phyloP scores from a whole-genome alignment of 2,797 vertebrate species.

The Eulemur rubriventer region DNA sequence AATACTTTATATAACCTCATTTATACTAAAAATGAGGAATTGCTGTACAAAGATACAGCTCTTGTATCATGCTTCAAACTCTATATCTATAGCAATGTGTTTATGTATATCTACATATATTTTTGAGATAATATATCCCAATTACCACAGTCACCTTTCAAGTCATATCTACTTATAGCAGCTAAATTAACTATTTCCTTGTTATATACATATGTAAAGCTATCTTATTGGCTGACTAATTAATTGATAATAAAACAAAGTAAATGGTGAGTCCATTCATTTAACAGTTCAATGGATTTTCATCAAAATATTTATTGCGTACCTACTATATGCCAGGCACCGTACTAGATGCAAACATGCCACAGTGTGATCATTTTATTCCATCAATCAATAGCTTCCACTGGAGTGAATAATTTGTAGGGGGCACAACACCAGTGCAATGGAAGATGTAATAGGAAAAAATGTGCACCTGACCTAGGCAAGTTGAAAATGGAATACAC shows the following conservation, averaged over 20 bases:
- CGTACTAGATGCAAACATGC: neutral
- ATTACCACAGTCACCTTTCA: neutral
- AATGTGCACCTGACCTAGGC: neutral
- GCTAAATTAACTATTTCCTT: constrained; percentile 9
- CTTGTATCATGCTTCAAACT: constrained; percentile 37
- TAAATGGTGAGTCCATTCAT: neutral
- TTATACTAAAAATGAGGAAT: constrained; percentile 60
- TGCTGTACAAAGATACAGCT: constrained; percentile 12
- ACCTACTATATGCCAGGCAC: neutral
- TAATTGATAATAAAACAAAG: neutral
- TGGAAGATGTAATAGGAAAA: neutral
- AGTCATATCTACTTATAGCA: neutral
- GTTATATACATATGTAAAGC: neutral
- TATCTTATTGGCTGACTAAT: neutral
- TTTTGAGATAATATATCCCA: constrained; percentile 34
- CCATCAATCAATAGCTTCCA: neutral
- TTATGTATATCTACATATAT: neutral
- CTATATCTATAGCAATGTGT: neutral
- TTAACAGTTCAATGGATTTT: neutral
- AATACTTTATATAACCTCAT: constrained; percentile 65
- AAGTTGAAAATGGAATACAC: neutral
- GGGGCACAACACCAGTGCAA: neutral
- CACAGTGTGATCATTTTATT: neutral
- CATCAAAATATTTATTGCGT: neutral
- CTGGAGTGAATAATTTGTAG: neutral